Conservation (phyloP, 2,113 vertebrate species). For the Micromys minutus region DNA sequence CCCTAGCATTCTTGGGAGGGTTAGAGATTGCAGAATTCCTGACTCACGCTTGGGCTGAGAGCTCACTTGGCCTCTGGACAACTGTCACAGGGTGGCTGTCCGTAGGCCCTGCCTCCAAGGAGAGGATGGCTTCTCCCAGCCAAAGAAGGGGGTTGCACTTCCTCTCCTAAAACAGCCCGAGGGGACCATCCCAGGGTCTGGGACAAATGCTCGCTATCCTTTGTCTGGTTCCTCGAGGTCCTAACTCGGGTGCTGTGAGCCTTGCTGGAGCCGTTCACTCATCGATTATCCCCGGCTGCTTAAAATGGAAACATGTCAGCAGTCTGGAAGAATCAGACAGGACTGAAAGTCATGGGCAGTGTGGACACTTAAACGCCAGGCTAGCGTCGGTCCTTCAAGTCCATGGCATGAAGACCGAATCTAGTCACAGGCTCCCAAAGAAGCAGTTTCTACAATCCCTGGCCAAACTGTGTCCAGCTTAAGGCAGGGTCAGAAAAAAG, state of each 20-base stretch:
- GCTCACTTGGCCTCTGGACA: constrained; percentile 47
- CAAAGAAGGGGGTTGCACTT: neutral
- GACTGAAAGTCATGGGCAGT: neutral
- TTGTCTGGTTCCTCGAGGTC: neutral
- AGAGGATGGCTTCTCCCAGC: neutral
- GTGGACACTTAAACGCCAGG: neutral
- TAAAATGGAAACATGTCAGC: neutral
- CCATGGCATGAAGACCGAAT: neutral
- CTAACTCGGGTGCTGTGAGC: neutral
- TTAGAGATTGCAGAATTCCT: constrained; percentile 57
- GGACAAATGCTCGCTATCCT: neutral
- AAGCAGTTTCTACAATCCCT: neutral
- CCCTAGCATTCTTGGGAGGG: neutral
- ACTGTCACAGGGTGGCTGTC: neutral
- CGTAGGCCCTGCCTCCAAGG: neutral
- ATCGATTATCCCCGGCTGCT: neutral
- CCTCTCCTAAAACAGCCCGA: constrained; percentile 16
- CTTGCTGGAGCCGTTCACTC: neutral
- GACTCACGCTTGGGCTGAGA: constrained; percentile 59
- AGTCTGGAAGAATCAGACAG: neutral
- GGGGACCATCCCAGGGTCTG: neutral
- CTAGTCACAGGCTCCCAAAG: neutral
- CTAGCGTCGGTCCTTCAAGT: neutral
- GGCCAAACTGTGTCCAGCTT: neutral
- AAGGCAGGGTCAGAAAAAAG: neutral